Evolutionary conservation across 2,113 vertebrate species (phyloP).

Genomic region (Ariopsis seemanni): DNA sequence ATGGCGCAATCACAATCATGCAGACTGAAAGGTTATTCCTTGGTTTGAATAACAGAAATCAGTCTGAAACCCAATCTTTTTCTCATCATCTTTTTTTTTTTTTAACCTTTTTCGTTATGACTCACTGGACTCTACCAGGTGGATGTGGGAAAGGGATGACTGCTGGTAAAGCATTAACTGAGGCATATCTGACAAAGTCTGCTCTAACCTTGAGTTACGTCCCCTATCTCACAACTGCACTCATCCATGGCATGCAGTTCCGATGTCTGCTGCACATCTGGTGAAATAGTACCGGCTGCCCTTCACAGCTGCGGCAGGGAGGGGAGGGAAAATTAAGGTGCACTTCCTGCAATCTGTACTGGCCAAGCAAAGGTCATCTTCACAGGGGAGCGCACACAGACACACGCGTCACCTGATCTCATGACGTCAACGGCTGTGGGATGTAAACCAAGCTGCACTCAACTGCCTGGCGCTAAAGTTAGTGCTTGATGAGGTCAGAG

Average conservation of each 20-base stretch:
- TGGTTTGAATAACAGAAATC: slow-evolving; percentile 21
- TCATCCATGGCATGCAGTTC: slow-evolving; percentile 51
- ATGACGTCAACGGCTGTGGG: slow-evolving; percentile 32
- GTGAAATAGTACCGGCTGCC: slow-evolving; percentile 46
- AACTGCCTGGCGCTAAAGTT: slow-evolving; percentile 33
- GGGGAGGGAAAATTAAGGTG: slow-evolving; percentile 47
- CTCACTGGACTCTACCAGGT: slow-evolving; percentile 41
- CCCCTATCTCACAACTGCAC: slow-evolving; percentile 53
- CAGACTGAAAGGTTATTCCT: slow-evolving; percentile 35
- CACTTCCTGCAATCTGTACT: slow-evolving; percentile 53
- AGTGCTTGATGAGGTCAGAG: slow-evolving; percentile 27
- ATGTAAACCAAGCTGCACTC: slow-evolving; percentile 43
- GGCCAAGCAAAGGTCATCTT: slow-evolving; percentile 47
- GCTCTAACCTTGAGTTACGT: slow-evolving; percentile 54
- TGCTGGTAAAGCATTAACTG: slow-evolving; percentile 54
- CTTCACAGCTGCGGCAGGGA: slow-evolving; percentile 41
- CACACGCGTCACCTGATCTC: slow-evolving; percentile 44
- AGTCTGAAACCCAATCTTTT: slow-evolving; percentile 33
- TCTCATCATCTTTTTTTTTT: slow-evolving; percentile 22
- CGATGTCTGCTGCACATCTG: slow-evolving; percentile 57
- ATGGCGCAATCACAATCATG: slow-evolving; percentile 22
- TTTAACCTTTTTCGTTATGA: slow-evolving; percentile 30
- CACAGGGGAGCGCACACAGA: slow-evolving; percentile 49
- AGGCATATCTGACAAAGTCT: slow-evolving; percentile 48
- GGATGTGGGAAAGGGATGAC: slow-evolving; percentile 12